A percentile compares a stretch with the other conserved stretches of the same genome.
Conservation (phyloP, 2,113 vertebrate genomes). For the Nycticorax nycticorax region DNA sequence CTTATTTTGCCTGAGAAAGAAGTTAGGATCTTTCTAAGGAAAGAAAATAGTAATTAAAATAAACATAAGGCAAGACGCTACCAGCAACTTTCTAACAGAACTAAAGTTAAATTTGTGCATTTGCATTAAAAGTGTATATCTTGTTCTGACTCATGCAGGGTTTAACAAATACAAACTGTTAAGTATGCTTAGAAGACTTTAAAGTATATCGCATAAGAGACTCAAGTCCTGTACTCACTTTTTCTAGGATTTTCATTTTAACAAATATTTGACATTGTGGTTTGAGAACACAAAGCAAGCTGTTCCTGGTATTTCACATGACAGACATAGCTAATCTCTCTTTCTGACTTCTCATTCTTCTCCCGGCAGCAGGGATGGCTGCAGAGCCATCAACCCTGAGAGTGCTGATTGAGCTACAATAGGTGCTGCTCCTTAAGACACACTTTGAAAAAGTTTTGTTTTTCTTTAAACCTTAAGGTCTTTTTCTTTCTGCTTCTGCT, state of each 20-base stretch:
- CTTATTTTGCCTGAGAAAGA: neutral
- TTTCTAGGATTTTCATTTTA: neutral
- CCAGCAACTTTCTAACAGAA: neutral
- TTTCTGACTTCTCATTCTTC: neutral
- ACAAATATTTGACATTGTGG: neutral
- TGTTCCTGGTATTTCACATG: neutral
- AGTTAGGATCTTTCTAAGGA: neutral
- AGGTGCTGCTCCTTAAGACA: neutral
- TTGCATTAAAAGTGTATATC: neutral
- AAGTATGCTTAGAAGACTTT: neutral
- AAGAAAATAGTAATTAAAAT: neutral
- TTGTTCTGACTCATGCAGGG: neutral
- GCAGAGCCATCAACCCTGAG: neutral
- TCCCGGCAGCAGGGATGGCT: neutral
- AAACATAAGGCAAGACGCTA: neutral
- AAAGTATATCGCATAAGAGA: neutral
- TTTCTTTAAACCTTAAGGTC: constrained; percentile 35
- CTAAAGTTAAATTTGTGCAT: neutral
- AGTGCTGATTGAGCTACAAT: neutral
- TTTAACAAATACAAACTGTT: neutral
- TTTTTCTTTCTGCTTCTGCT: constrained; percentile 24
- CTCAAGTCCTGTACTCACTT: neutral
- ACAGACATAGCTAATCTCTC: neutral
- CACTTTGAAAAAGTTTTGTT: neutral
- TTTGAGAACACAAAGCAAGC: neutral